These are phyloP conservation scores for Iselma pallidipennis DNA, from an alignment of 2,888 invertebrate species.

Conservation along the genomic window DNA sequence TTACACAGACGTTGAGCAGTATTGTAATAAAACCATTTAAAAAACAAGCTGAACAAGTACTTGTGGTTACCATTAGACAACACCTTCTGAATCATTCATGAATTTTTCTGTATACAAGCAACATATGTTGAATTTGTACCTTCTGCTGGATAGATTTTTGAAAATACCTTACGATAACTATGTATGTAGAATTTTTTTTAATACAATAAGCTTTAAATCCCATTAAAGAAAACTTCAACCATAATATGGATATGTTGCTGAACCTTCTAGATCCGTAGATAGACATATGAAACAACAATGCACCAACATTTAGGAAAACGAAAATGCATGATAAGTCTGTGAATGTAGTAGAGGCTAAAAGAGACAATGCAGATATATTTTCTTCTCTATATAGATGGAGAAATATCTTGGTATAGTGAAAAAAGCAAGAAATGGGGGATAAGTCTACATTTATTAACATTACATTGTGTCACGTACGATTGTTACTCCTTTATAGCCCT, in stretches of 20 bases:
- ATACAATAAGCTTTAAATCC: too few relatives aligned
- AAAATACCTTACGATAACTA: too few relatives aligned
- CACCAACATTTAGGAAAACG: constrained; percentile 18
- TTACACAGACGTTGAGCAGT: background rate
- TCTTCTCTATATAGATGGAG: background rate
- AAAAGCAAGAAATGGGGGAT: constrained; percentile 6
- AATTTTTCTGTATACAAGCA: too few relatives aligned
- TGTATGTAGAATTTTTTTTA: too few relatives aligned
- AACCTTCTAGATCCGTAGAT: background rate
- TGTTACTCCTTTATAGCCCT: constrained; percentile 36
- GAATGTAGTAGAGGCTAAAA: constrained; percentile 5
- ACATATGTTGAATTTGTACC: too few relatives aligned
- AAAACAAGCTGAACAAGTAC: too few relatives aligned
- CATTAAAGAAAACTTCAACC: too few relatives aligned
- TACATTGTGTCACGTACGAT: constrained; percentile 42
- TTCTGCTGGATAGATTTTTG: too few relatives aligned
- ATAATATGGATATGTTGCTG: background rate
- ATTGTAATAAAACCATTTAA: too few relatives aligned
- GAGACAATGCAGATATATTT: background rate
- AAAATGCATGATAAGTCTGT: constrained; percentile 11
- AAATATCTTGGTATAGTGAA: background rate
- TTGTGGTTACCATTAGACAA: too few relatives aligned
- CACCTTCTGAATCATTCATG: too few relatives aligned
- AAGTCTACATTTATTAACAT: constrained; percentile 34
- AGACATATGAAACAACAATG: constrained; percentile 22